Percentiles rank a stretch among this genome's conserved stretches.
phyloP scores from a whole-genome alignment of 2,113 vertebrate genomes.

The Aegypius monachus region DNA sequence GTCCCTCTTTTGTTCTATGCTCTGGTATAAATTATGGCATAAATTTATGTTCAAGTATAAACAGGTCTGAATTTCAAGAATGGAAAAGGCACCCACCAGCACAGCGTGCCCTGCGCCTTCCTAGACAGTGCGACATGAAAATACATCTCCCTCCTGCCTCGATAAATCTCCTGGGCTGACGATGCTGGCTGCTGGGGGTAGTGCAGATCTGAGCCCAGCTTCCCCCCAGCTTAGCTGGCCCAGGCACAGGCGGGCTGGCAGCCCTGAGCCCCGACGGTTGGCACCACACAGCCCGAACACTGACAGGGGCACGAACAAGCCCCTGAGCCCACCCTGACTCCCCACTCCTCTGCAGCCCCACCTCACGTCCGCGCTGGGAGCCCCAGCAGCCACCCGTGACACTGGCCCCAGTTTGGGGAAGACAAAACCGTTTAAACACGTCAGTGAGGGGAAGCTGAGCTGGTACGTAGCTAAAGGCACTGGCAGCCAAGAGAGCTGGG shows the following conservation, averaged over 20 bases:
- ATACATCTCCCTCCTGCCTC: background rate
- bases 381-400: background rate
- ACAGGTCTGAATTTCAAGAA: background rate
- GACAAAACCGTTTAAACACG: background rate
- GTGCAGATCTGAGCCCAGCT: background rate
- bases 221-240: background rate
- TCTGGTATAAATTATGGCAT: background rate
- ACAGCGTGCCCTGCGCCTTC: background rate
- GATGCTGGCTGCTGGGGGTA: background rate
- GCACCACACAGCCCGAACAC: background rate
- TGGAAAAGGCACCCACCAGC: background rate
- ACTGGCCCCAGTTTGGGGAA: background rate
- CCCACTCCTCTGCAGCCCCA: background rate
- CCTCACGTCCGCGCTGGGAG: background rate
- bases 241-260: background rate
- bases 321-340: background rate
- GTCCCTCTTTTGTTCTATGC: background rate
- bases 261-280: background rate
- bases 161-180: background rate
- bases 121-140: background rate
- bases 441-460: background rate
- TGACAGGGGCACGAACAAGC: background rate
- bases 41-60: background rate
- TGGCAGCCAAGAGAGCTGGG: background rate
- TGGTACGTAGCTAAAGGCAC: background rate